A percentile compares a stretch with the other conserved stretches of the same genome.
Evolutionary conservation across 2,113 vertebrate species (phyloP).

Genomic region (Paratilapia polleni): DNA sequence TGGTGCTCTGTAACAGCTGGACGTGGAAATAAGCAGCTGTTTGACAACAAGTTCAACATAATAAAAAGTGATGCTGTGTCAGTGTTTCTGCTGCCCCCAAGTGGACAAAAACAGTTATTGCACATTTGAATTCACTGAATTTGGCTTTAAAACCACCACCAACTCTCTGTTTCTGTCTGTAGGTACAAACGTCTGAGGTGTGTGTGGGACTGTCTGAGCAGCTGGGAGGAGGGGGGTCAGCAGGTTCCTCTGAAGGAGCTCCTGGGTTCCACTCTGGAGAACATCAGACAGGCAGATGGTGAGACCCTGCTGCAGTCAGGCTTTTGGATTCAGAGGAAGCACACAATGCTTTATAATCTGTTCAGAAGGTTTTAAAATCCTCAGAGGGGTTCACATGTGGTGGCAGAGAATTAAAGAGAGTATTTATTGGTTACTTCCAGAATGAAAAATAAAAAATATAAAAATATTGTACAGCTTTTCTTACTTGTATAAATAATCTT

Average conservation of each 20-base stretch:
- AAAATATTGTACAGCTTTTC: too few relatives aligned
- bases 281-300: slow-evolving; percentile 46
- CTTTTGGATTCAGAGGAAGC: background rate
- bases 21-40: background rate
- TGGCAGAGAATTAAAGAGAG: background rate
- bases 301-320: background rate
- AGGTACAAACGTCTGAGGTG: slow-evolving; percentile 62
- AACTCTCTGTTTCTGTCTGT: background rate
- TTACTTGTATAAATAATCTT: too few relatives aligned
- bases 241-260: slow-evolving; percentile 48
- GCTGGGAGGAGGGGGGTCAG: slow-evolving; percentile 45
- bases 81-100: background rate
- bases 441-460: too few relatives aligned
- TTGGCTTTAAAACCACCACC: background rate
- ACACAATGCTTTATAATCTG: too few relatives aligned
- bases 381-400: too few relatives aligned
- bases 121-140: background rate
- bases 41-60: background rate
- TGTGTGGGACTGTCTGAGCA: slow-evolving; percentile 29
- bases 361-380: too few relatives aligned
- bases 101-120: background rate
- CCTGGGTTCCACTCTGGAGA: slow-evolving; percentile 39
- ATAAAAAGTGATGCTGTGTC: background rate
- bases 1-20: background rate
- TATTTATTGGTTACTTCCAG: too few relatives aligned